Evolutionary conservation across 64 coral and sea anemone genomes (phyloP).

Genomic region (Exaiptasia diaphana): DNA sequence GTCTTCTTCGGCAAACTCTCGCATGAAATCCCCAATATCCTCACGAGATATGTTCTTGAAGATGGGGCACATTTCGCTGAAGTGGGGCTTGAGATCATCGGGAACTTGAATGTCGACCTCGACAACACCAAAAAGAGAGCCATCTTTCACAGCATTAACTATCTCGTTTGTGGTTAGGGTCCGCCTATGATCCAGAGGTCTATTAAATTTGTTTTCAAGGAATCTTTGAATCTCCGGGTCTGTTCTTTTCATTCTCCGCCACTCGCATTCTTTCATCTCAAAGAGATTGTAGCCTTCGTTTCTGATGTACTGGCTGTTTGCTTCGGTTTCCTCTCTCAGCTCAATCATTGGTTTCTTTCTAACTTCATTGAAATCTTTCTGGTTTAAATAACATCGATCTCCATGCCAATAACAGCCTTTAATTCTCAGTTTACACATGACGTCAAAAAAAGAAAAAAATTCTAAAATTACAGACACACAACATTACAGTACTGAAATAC

Average conservation of each 20-base stretch:
- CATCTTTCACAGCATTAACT: too few relatives aligned
- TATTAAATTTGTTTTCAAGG: too few relatives aligned
- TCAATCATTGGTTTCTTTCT: too few relatives aligned
- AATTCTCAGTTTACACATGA: too few relatives aligned
- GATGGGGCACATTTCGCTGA: neutral
- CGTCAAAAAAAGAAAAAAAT: too few relatives aligned
- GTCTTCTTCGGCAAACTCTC: neutral
- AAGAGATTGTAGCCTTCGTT: neutral
- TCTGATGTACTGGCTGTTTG: neutral
- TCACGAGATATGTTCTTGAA: constrained; percentile 13
- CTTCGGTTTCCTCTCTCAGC: neutral
- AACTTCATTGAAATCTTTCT: too few relatives aligned
- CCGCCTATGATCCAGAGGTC: too few relatives aligned
- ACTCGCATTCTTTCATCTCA: constrained; percentile 1
- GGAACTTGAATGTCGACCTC: neutral
- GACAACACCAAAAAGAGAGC: constrained; percentile 1
- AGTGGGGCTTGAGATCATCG: neutral
- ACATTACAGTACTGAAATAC: too few relatives aligned
- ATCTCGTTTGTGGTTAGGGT: too few relatives aligned
- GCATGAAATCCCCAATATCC: constrained; percentile 31
- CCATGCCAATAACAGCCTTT: too few relatives aligned
- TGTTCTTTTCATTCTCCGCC: neutral
- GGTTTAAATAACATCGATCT: too few relatives aligned
- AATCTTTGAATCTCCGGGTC: neutral
- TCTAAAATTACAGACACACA: too few relatives aligned